Percentiles rank a stretch among this genome's conserved stretches.
Evolutionary conservation across 1,140 invertebrate genomes (phyloP).

Genomic region (Plectrocnemia conspersa): DNA sequence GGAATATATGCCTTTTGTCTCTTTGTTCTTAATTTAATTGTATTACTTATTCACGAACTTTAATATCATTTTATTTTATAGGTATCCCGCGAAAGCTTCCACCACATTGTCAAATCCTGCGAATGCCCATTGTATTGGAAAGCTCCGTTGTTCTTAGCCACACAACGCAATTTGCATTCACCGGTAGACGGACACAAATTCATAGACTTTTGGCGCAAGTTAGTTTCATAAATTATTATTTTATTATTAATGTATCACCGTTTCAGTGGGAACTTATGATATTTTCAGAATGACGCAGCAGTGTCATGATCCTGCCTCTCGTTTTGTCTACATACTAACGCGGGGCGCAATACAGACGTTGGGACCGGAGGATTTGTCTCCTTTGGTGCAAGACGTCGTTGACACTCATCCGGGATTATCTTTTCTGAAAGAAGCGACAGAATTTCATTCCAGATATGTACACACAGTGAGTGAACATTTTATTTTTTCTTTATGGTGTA

Average conservation of each 20-base stretch:
- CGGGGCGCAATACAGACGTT: slow-evolving; percentile 60
- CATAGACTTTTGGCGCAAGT: slow-evolving; percentile 88
- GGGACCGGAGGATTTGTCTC: slow-evolving; percentile 83
- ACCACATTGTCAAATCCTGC: slow-evolving; percentile 63
- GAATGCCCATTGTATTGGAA: slow-evolving; percentile 93
- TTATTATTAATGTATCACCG: slow-evolving; percentile 8
- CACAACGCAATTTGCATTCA: slow-evolving; percentile 57
- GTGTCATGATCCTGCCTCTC: slow-evolving; percentile 84
- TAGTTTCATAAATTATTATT: slow-evolving; percentile 42
- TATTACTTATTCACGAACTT: no score
- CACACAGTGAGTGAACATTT: slow-evolving; percentile 71
- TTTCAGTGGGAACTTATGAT: no score
- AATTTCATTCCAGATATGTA: slow-evolving; percentile 98
- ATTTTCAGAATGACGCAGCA: slow-evolving; percentile 62
- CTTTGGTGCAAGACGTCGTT: slow-evolving; percentile 94
- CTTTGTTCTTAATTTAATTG: no score
- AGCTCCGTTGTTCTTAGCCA: slow-evolving; percentile 81
- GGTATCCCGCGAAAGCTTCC: slow-evolving; percentile 59
- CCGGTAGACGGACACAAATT: slow-evolving; percentile 75
- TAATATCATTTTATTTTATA: slow-evolving; percentile 38
- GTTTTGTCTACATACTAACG: slow-evolving; percentile 84
- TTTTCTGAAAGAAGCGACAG: slow-evolving; percentile 94
- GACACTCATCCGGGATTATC: slow-evolving; percentile 98
- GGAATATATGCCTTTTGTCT: no score
- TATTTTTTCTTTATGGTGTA: neutral